These are phyloP conservation scores for Centropus bengalensis DNA, from an alignment of 2,113 vertebrate genomes.

Conservation along the genomic window DNA sequence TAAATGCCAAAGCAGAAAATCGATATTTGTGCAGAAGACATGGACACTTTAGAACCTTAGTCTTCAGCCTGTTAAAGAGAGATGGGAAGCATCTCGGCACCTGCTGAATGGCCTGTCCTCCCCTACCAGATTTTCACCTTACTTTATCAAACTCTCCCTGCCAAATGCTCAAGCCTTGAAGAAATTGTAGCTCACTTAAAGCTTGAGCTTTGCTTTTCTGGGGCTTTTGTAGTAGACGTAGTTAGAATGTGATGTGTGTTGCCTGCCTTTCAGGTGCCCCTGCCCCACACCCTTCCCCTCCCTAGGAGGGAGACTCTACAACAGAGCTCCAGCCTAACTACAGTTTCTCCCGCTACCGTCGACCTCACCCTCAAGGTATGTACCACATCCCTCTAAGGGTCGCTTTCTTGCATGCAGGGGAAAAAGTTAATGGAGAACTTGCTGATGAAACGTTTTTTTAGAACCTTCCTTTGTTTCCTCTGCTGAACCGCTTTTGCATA, in stretches of 20 bases:
- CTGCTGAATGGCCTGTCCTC: slow-evolving; percentile 14
- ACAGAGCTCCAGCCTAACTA: slow-evolving; percentile 93
- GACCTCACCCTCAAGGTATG: slow-evolving; percentile 97
- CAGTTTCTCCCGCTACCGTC: slow-evolving; percentile 95
- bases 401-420: slow-evolving; percentile 74
- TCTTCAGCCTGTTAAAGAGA: slow-evolving; percentile 25
- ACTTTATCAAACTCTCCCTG: slow-evolving; percentile 54
- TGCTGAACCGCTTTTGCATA: slow-evolving; percentile 71
- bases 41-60: slow-evolving; percentile 4
- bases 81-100: slow-evolving; percentile 7
- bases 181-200: slow-evolving; percentile 42
- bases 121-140: slow-evolving; percentile 15
- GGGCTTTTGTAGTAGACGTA: slow-evolving; percentile 70
- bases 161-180: slow-evolving; percentile 62
- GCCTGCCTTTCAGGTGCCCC: slow-evolving; percentile 89
- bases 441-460: slow-evolving; percentile 63
- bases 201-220: slow-evolving; percentile 61
- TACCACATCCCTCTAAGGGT: slow-evolving; percentile 71
- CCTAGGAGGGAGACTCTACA: slow-evolving; percentile 91
- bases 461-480: slow-evolving; percentile 73
- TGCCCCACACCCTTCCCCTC: slow-evolving; percentile 92
- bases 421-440: slow-evolving; percentile 60
- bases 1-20: slow-evolving; percentile 17
- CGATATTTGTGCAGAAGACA: slow-evolving; percentile 39
- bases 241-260: slow-evolving; percentile 81